Evolutionary conservation across 2,113 vertebrate genomes (phyloP).

Genomic region (Ia io): DNA sequence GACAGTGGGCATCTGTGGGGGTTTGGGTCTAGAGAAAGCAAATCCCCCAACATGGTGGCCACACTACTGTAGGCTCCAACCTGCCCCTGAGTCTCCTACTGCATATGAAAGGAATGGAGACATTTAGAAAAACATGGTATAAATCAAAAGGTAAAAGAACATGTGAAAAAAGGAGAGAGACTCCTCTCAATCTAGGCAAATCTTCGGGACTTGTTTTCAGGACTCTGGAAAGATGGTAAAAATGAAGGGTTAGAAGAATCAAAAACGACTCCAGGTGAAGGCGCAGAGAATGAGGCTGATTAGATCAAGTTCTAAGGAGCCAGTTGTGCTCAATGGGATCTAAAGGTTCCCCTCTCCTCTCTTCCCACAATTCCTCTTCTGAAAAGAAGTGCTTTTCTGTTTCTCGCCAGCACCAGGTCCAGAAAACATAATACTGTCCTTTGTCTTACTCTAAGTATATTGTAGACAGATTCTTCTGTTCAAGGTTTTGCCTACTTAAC

Average conservation of each 20-base stretch:
- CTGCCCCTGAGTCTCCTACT: background rate
- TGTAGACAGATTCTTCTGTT: conserved; percentile 24
- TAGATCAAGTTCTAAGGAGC: background rate
- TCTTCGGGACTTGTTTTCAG: background rate
- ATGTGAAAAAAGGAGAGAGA: conserved; percentile 47
- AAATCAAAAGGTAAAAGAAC: conserved; percentile 51
- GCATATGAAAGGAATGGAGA: background rate
- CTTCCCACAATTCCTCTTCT: conserved; percentile 42
- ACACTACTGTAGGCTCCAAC: background rate
- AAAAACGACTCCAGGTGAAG: conserved; percentile 51
- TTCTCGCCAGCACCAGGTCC: conserved; percentile 50
- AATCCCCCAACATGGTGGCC: background rate
- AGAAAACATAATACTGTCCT: conserved; percentile 62
- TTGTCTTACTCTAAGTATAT: conserved; percentile 56
- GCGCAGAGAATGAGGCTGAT: conserved; percentile 40
- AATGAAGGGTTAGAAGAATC: conserved; percentile 41
- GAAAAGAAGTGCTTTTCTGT: conserved; percentile 67
- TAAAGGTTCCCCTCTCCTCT: conserved; percentile 5
- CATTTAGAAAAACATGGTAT: conserved; percentile 39
- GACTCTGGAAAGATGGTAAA: conserved; percentile 23
- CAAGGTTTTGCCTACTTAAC: conserved; percentile 51
- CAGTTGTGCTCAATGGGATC: conserved; percentile 17
- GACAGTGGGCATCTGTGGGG: background rate
- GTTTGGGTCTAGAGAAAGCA: background rate
- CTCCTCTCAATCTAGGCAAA: conserved; percentile 35